These are phyloP conservation scores for Euura lappo DNA, from an alignment of 1,140 invertebrate species.

Conservation along the genomic window DNA sequence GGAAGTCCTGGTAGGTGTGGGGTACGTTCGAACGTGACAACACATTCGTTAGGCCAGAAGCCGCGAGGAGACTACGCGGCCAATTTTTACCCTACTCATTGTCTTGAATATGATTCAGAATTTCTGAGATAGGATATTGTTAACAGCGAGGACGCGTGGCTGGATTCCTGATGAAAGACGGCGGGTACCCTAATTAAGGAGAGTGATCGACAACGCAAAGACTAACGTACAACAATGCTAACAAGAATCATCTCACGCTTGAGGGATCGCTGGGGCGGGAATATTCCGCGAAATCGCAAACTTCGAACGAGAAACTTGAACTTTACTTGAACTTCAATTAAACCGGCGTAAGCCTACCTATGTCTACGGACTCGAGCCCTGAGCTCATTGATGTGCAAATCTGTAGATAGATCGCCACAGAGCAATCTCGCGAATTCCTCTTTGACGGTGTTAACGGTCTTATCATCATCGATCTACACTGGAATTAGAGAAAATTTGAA, in stretches of 20 bases:
- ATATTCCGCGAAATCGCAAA: not conserved
- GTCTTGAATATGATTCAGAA: too few species aligned
- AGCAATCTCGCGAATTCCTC: not conserved
- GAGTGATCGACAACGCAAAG: not conserved
- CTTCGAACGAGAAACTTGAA: not conserved
- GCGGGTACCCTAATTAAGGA: not conserved
- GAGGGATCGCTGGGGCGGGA: not conserved
- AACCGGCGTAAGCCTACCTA: not conserved
- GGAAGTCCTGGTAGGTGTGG: too few species aligned
- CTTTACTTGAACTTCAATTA: not conserved
- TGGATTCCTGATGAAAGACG: not conserved
- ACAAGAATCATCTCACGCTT: not conserved
- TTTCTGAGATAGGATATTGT: too few species aligned
- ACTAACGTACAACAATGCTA: not conserved
- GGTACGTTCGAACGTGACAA: too few species aligned
- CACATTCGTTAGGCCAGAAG: too few species aligned
- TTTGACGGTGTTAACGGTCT: not conserved
- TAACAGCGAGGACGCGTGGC: not conserved
- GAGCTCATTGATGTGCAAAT: conserved; percentile 7
- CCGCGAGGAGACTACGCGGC: too few species aligned
- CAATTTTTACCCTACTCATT: too few species aligned
- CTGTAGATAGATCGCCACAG: not conserved
- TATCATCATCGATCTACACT: too few species aligned
- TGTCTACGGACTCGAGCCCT: not conserved
- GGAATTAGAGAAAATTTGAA: too few species aligned